Evolutionary conservation across 2,888 invertebrate genomes (phyloP).

Genomic region (Drepana falcataria): DNA sequence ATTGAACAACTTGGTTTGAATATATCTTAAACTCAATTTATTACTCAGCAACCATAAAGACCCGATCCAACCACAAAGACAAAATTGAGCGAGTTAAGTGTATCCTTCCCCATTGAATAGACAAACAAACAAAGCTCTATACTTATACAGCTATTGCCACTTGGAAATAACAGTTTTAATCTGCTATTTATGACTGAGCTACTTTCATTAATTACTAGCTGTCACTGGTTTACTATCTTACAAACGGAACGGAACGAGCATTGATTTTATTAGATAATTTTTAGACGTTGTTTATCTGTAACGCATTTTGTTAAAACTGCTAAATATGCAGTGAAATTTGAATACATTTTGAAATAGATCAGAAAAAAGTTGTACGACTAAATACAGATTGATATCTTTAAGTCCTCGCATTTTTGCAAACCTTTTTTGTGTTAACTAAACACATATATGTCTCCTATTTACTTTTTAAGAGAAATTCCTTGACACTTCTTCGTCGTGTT

Average conservation of each 20-base stretch:
- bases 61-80: not conserved
- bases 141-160: too few relatives aligned
- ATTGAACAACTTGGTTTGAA: too few relatives aligned
- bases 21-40: too few relatives aligned
- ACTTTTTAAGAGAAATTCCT: too few relatives aligned
- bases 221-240: conserved; percentile 10
- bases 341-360: too few relatives aligned
- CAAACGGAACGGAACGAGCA: conserved; percentile 11
- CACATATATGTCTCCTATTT: too few relatives aligned
- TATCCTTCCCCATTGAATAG: not conserved
- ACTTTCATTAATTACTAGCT: conserved; percentile 19
- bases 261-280: not conserved
- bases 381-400: too few relatives aligned
- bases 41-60: not conserved
- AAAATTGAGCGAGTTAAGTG: not conserved
- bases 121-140: conserved; percentile 5
- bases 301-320: not conserved
- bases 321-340: not conserved
- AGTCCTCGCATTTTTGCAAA: too few relatives aligned
- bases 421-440: too few relatives aligned
- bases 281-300: not conserved
- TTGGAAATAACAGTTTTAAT: conserved; percentile 18
- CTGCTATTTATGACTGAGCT: conserved; percentile 16
- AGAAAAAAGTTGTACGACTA: too few relatives aligned
- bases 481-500: too few relatives aligned